Evolutionary conservation across 2,888 invertebrate genomes (phyloP), one percentile per base, ranked within the genome.

Genomic region (Phalera bucephala): DNA sequence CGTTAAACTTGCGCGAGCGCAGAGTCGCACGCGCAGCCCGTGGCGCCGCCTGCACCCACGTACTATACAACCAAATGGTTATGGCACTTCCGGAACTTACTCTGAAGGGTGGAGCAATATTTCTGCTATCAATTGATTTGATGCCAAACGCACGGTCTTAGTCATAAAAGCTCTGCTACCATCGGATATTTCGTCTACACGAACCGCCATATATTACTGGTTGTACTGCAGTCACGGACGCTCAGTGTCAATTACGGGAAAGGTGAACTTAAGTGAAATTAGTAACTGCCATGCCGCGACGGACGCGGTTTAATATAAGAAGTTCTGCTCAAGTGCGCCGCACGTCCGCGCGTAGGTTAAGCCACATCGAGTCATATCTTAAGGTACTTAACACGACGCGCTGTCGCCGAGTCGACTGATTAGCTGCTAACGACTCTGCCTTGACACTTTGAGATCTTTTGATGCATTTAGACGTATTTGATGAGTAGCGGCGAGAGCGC

Each of bases 321-420:
- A 7, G 10, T 21, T 47, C 53, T 61, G 72, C 72, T 71, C 72
- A 65, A 72, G 51, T 48, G 45, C 26, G 40, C 43, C 38, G 30
- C 29, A 15, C 37, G 36, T 32, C 33, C 42, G 50, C 40, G 33
- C 41, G 29, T 51, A 52, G 51, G 31, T 26, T 58, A 52, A 45
- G 54, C 34, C 40, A 40, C 51, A 48, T 51, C 54, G 44, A 71
- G 67, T 71, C 67, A 64, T 66, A 64, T 53, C 45, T 17, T 34
- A 25, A 33, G 49, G 60, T 48, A 56, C 51, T 56, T 48, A 44
- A 35, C 31, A 32, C 37, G 10, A 38, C 21, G 17, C 21, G 31
- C 14, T 17, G n/a, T 19, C 36, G 39, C 38, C 29, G 43, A 43
- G 35, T 26, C 13, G 13, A 45, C 72, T 69, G 69, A 71, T 56